phyloP scores from a whole-genome alignment of 1,140 invertebrate genomes.

The Macrobrachium nipponense region DNA sequence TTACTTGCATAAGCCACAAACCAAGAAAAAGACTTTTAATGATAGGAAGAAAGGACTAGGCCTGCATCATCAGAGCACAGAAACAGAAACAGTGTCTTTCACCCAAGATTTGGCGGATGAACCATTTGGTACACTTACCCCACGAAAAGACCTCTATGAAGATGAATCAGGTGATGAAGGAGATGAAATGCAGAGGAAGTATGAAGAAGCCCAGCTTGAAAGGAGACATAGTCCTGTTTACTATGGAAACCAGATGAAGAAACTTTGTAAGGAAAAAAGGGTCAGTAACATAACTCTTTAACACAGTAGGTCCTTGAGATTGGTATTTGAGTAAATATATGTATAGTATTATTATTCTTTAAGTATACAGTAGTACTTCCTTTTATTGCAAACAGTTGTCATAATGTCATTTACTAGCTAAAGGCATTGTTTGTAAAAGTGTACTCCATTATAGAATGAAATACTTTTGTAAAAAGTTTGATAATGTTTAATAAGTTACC shows the following conservation, averaged over 20 bases:
- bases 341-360: no score
- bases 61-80: background rate
- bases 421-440: no score
- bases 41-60: background rate
- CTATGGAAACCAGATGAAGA: slow-evolving; percentile 41
- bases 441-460: no score
- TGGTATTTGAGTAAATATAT: no score
- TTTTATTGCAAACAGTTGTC: no score
- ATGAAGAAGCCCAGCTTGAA: slow-evolving; percentile 3
- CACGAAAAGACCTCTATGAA: background rate
- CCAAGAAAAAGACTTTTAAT: background rate
- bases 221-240: slow-evolving; percentile 28
- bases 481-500: no score
- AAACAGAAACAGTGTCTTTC: background rate
- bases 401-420: no score
- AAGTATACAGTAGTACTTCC: no score
- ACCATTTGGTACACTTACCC: background rate
- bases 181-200: slow-evolving; percentile 27
- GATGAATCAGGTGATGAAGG: slow-evolving; percentile 19
- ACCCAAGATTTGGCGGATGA: background rate
- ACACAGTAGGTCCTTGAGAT: no score
- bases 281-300: background rate
- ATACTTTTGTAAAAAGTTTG: background rate
- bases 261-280: slow-evolving; percentile 45
- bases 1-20: background rate